phyloP scores from a whole-genome alignment of 2,113 vertebrate genomes.

The Clinocottus analis region DNA sequence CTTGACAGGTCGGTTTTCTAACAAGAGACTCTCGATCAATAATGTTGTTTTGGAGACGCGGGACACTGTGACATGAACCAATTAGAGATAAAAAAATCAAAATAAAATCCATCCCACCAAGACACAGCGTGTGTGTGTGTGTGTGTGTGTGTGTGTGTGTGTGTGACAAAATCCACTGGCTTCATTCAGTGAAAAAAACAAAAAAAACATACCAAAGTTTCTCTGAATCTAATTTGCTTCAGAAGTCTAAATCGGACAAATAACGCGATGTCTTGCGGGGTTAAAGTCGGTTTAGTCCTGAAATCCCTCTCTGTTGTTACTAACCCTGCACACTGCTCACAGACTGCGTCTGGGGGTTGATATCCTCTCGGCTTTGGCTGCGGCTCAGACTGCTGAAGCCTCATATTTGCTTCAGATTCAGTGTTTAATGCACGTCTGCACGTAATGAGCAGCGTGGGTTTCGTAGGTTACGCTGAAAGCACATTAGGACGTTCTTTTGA shows the following conservation, averaged over 20 bases:
- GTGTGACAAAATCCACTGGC: background rate
- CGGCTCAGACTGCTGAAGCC: background rate
- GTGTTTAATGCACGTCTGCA: background rate
- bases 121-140: background rate
- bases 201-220: conserved; percentile 1
- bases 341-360: background rate
- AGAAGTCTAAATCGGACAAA: background rate
- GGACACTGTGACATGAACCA: conserved; percentile 35
- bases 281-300: background rate
- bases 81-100: background rate
- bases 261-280: background rate
- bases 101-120: conserved; percentile 14
- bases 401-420: background rate
- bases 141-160: conserved; percentile 6
- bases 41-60: conserved; percentile 23
- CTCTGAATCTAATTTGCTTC: background rate
- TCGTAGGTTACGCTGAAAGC: background rate
- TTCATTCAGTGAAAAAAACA: background rate
- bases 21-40: conserved; percentile 31
- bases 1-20: background rate
- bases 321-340: no score
- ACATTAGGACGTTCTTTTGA: background rate
- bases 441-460: background rate
- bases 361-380: background rate
- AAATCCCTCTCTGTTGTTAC: background rate